Conservation (phyloP, 2,888 invertebrate genomes). For the Amiota mariae region DNA sequence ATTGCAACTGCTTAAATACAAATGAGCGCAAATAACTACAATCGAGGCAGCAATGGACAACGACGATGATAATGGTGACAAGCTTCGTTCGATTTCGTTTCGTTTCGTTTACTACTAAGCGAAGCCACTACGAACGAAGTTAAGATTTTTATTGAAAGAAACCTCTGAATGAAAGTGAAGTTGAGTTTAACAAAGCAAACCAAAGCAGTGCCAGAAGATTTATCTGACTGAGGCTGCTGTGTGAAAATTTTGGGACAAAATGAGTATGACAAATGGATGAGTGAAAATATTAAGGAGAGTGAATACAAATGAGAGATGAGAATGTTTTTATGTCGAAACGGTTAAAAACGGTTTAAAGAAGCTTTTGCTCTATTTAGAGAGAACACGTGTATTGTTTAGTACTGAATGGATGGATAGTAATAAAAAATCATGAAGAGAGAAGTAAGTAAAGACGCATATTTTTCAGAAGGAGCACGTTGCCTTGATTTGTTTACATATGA, state of each 20-base stretch:
- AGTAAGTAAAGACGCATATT: no score
- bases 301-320: neutral
- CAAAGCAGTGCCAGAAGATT: neutral
- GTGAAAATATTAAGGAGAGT: neutral
- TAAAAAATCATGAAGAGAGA: no score
- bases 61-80: no score
- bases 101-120: neutral
- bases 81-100: constrained; percentile 2
- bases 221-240: neutral
- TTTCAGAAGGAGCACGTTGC: neutral
- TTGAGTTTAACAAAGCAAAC: neutral
- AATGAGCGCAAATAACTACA: neutral
- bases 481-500: constrained; percentile 57
- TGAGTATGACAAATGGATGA: no score
- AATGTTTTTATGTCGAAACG: neutral
- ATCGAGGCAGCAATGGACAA: neutral
- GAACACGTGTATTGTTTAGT: neutral
- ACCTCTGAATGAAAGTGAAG: constrained; percentile 20
- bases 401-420: no score
- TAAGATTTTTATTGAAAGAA: neutral
- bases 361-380: neutral
- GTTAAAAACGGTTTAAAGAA: neutral
- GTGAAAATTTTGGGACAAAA: neutral
- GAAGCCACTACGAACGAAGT: neutral
- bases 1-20: constrained; percentile 13